A percentile compares a stretch with the other conserved stretches of the same genome.
These are phyloP conservation scores for Phataginus tetradactyla DNA, from an alignment of 2,797 vertebrate species.

Conservation along the genomic window DNA sequence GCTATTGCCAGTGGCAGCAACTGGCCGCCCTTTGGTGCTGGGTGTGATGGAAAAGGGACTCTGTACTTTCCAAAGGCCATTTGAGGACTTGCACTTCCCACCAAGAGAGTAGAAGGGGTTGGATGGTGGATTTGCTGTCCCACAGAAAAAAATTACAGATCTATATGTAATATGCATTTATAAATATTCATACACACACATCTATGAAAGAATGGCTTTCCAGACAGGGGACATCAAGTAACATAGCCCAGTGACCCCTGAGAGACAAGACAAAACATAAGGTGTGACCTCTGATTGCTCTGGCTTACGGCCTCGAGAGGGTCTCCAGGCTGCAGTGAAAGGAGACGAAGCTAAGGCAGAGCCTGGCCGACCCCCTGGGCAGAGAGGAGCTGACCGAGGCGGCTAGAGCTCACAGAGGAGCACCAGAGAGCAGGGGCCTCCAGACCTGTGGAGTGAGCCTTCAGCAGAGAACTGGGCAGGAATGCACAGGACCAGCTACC, in stretches of 20 bases:
- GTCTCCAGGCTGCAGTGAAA: no score
- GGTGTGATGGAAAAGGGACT: not conserved
- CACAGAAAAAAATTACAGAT: not conserved
- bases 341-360: not conserved
- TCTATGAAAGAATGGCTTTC: not conserved
- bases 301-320: not conserved
- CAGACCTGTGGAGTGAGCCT: not conserved
- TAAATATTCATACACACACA: not conserved
- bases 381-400: not conserved
- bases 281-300: not conserved
- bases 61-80: not conserved
- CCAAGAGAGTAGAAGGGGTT: not conserved
- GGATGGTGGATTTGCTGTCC: not conserved
- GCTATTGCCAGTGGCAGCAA: not conserved
- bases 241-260: not conserved
- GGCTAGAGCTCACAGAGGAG: not conserved
- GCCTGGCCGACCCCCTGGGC: not conserved
- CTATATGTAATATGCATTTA: fast-evolving
- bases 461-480: fast-evolving
- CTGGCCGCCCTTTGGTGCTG: not conserved
- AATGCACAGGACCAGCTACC: not conserved
- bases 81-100: not conserved
- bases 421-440: not conserved
- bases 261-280: not conserved
- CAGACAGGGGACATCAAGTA: not conserved